These are phyloP conservation scores for Gila orcuttii DNA, from an alignment of 2,113 vertebrate genomes.

Conservation along the genomic window DNA sequence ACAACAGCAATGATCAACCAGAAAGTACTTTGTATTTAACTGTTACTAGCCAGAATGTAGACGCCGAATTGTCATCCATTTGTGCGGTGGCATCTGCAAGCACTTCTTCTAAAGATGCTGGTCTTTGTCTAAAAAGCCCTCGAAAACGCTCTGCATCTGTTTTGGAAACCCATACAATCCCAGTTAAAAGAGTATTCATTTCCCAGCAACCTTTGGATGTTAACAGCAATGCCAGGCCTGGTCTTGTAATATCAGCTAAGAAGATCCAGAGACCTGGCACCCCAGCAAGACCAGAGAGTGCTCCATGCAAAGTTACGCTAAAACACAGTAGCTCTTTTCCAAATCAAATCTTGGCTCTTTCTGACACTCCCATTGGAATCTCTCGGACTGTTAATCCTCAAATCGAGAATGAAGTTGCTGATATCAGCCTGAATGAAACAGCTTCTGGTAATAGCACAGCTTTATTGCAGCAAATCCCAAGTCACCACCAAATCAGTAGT, in stretches of 20 bases:
- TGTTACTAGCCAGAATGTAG: slow-evolving; percentile 84
- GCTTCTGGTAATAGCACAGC: slow-evolving; percentile 71
- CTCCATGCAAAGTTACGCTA: slow-evolving; percentile 70
- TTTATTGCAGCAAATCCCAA: slow-evolving; percentile 84
- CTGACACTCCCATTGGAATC: slow-evolving; percentile 69
- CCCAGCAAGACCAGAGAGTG: slow-evolving; percentile 71
- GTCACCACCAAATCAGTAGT: slow-evolving; percentile 80
- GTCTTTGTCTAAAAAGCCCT: slow-evolving; percentile 83
- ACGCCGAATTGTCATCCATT: slow-evolving; percentile 77
- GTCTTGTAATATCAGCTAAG: slow-evolving; percentile 61
- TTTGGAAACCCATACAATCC: slow-evolving; percentile 86
- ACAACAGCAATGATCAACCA: slow-evolving; percentile 74
- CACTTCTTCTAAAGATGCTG: slow-evolving; percentile 78
- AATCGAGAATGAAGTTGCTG: slow-evolving; percentile 79
- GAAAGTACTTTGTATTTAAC: slow-evolving; percentile 82
- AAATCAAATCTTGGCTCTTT: slow-evolving; percentile 67
- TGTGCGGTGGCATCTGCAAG: slow-evolving; percentile 72
- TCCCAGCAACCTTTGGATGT: slow-evolving; percentile 71
- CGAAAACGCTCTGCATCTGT: slow-evolving; percentile 81
- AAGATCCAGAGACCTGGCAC: slow-evolving; percentile 73
- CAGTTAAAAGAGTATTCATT: slow-evolving; percentile 83
- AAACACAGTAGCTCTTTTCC: slow-evolving; percentile 66
- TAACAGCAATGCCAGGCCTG: slow-evolving; percentile 68
- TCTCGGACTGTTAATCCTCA: slow-evolving; percentile 68
- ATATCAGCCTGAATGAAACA: slow-evolving; percentile 76